Conservation (phyloP, 2,888 invertebrate species). For the Pammene aurita region DNA sequence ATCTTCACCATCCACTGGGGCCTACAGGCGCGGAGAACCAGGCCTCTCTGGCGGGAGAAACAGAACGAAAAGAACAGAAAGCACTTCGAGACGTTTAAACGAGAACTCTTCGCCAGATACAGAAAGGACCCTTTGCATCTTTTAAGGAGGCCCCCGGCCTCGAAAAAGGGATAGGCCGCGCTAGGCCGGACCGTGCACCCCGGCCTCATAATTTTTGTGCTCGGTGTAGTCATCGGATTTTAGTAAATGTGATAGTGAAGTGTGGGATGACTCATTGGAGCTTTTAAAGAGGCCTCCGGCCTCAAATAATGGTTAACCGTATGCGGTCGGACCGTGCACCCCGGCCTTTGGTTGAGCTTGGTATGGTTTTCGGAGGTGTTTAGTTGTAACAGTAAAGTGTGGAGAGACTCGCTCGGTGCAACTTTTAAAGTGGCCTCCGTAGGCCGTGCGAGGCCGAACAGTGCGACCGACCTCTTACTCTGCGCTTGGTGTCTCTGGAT, state of each 20-base stretch:
- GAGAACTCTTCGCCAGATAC: slow-evolving; percentile 90
- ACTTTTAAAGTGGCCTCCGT: no score
- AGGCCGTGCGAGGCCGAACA: no score
- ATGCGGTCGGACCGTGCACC: no score
- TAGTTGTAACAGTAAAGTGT: no score
- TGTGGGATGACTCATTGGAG: no score
- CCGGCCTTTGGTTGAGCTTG: no score
- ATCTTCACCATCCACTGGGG: slow-evolving; percentile 96
- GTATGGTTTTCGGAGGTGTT: no score
- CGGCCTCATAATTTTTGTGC: slow-evolving; percentile 64
- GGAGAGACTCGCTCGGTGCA: no score
- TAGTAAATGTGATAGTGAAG: background rate
- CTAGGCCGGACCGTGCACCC: slow-evolving; percentile 68
- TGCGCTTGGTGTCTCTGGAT: no score
- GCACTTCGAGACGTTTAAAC: slow-evolving; percentile 91
- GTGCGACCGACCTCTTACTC: no score
- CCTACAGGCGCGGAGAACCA: slow-evolving; percentile 88
- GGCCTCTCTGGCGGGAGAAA: slow-evolving; percentile 93
- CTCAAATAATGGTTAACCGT: no score
- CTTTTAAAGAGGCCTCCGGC: no score
- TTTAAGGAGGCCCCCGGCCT: slow-evolving; percentile 64
- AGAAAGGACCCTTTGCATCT: slow-evolving; percentile 85
- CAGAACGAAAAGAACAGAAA: slow-evolving; percentile 93
- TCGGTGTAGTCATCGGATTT: slow-evolving; percentile 45
- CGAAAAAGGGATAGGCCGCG: slow-evolving; percentile 78